phyloP scores from a whole-genome alignment of 2,888 invertebrate genomes.

The Pyrochroa serraticornis region DNA sequence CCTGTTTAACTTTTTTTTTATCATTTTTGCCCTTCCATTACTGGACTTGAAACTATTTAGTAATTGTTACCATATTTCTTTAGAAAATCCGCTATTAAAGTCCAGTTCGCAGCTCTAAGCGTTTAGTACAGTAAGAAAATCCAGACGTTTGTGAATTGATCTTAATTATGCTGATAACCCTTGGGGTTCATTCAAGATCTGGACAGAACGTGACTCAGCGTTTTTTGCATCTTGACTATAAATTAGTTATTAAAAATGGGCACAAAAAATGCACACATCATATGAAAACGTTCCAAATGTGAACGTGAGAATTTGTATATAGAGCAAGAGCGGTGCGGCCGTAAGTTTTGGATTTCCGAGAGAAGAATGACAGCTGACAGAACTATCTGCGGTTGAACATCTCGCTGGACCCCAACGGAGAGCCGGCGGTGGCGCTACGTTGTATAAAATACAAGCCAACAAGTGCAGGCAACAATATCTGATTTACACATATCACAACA shows the following conservation, averaged over 20 bases:
- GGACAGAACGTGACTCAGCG: slow-evolving; percentile 9
- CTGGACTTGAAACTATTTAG: no score
- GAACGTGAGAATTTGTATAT: slow-evolving; percentile 3
- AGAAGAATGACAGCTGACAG: slow-evolving; percentile 35
- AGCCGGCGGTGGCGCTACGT: slow-evolving; percentile 33
- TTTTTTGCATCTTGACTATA: slow-evolving; percentile 7
- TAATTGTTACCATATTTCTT: no score
- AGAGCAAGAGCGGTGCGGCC: neutral
- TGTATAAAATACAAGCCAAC: neutral
- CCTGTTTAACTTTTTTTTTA: no score
- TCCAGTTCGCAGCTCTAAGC: no score
- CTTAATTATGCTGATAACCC: neutral
- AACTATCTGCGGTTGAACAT: slow-evolving; percentile 31
- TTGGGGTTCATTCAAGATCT: slow-evolving; percentile 4
- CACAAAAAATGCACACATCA: slow-evolving; percentile 1
- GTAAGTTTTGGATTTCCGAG: slow-evolving; percentile 1
- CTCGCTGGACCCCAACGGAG: slow-evolving; percentile 32
- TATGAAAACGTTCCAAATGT: neutral
- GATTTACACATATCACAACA: slow-evolving; percentile 9
- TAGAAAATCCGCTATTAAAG: no score
- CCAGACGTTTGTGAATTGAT: no score
- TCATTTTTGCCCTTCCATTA: no score
- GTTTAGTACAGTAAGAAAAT: neutral
- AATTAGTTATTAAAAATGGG: slow-evolving; percentile 3
- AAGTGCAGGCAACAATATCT: neutral